A percentile compares a stretch with the other conserved stretches of the same genome.
phyloP scores from a whole-genome alignment of 1,140 invertebrate species.

The Leptopilina clavipes region DNA sequence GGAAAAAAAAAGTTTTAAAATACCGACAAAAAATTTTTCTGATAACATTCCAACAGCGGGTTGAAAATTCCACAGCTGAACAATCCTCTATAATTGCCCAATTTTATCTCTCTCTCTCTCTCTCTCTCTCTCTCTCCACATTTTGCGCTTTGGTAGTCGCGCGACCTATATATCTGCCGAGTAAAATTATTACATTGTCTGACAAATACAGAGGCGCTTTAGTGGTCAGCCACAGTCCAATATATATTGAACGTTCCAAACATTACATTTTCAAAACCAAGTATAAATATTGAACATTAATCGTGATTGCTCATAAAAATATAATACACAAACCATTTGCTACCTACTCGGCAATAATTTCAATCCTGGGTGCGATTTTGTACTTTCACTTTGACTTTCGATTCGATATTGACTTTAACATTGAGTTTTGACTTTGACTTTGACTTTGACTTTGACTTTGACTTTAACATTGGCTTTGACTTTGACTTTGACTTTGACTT shows the following conservation, averaged over 20 bases:
- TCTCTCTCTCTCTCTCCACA: too few relatives aligned
- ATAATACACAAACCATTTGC: too few relatives aligned
- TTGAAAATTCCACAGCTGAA: constrained; percentile 5
- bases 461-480: too few relatives aligned
- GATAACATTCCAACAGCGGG: constrained; percentile 10
- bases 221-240: constrained; percentile 1
- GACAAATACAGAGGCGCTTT: constrained; percentile 18
- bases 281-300: constrained; percentile 23
- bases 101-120: constrained; percentile 33
- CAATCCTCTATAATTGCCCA: constrained; percentile 16
- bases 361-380: too few relatives aligned
- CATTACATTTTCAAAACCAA: constrained; percentile 5
- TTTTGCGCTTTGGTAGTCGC: constrained; percentile 21
- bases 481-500: too few relatives aligned
- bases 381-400: too few relatives aligned
- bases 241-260: constrained; percentile 29
- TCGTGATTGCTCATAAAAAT: constrained; percentile 23
- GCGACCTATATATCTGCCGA: constrained; percentile 5
- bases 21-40: background rate
- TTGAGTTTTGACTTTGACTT: too few relatives aligned
- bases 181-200: constrained; percentile 29
- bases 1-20: background rate
- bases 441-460: too few relatives aligned
- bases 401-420: too few relatives aligned
- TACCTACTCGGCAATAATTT: too few relatives aligned